phyloP scores from a whole-genome alignment of 1,140 invertebrate species.

The Pentalonia nigronervosa region DNA sequence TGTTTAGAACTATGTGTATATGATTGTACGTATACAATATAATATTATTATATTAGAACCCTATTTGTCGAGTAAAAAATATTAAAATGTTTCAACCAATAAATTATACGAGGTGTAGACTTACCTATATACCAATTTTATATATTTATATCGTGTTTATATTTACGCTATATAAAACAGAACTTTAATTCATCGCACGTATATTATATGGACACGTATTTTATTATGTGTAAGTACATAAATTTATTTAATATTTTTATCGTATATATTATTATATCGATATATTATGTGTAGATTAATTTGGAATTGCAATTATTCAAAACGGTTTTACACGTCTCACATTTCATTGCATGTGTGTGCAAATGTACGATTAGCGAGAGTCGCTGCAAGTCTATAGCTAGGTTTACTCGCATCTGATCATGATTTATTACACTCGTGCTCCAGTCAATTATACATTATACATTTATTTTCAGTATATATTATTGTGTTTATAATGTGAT shows the following conservation, averaged over 20 bases:
- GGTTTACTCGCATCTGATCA: background rate
- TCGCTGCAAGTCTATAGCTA: background rate
- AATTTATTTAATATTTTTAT: background rate
- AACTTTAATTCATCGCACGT: background rate
- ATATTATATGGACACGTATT: background rate
- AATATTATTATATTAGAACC: background rate
- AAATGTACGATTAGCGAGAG: background rate
- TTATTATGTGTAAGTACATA: background rate
- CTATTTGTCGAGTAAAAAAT: background rate
- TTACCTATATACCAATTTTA: background rate
- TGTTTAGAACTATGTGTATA: background rate
- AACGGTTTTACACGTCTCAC: background rate
- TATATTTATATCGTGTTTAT: background rate
- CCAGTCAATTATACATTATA: background rate
- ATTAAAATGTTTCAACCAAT: conserved; percentile 1
- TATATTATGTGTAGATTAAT: conserved; percentile 18
- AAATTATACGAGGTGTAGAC: background rate
- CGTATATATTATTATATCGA: background rate
- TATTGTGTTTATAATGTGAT: background rate
- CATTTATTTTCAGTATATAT: background rate
- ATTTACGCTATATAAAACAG: background rate
- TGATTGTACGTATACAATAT: background rate
- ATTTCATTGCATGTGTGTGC: background rate
- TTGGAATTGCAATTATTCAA: background rate
- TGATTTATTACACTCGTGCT: background rate